These are phyloP conservation scores for Platorchestia sp. DNA, from an alignment of 1,140 invertebrate species.

Conservation along the genomic window DNA sequence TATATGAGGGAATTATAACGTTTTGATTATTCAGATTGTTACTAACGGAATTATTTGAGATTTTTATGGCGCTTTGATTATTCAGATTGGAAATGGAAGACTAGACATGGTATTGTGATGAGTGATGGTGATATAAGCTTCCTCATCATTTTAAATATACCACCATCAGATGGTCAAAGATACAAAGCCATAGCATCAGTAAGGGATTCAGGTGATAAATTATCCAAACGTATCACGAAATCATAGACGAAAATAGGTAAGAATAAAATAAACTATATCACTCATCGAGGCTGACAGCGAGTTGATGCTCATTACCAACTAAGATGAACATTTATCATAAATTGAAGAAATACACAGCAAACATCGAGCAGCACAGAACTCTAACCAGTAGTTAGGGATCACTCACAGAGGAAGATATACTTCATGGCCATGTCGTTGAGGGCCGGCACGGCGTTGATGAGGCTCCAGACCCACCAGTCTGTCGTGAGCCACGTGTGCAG, in stretches of 20 bases:
- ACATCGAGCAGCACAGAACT: background rate
- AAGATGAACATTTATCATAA: background rate
- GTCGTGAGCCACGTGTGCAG: background rate
- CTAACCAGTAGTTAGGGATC: background rate
- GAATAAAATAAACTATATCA: background rate
- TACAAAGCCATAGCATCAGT: background rate
- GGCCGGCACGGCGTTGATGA: background rate
- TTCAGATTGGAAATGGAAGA: background rate
- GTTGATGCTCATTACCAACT: background rate
- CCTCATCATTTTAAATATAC: background rate
- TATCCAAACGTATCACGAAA: background rate
- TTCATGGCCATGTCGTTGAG: slow-evolving; percentile 40
- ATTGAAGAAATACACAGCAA: background rate
- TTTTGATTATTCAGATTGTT: background rate
- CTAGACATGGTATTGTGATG: background rate
- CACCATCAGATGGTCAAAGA: no score
- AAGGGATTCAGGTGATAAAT: background rate
- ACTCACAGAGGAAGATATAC: slow-evolving; percentile 37
- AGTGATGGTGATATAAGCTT: background rate
- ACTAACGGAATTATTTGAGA: background rate
- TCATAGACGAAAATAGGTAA: background rate
- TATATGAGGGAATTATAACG: background rate
- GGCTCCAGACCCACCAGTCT: background rate
- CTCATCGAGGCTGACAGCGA: background rate
- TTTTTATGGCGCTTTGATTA: background rate